phyloP scores from a whole-genome alignment of 1,140 invertebrate species.

The Hycleus phaleratus region DNA sequence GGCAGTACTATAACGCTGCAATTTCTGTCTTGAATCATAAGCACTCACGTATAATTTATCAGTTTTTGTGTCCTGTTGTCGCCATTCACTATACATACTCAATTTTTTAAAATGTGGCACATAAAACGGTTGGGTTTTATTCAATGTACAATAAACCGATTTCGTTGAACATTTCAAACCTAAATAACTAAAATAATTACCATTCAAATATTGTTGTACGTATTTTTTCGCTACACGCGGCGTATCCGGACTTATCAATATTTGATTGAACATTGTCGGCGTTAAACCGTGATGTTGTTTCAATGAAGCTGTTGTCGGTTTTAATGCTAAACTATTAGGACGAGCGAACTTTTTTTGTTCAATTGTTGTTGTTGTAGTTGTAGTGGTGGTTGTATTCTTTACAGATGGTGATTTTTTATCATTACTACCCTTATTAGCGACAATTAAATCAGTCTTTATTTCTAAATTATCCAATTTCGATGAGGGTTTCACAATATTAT shows the following conservation, averaged over 20 bases:
- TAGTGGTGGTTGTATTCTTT: not conserved
- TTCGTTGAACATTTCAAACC: slow-evolving; percentile 85
- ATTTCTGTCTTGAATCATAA: slow-evolving; percentile 69
- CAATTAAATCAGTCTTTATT: not conserved
- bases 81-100: slow-evolving; percentile 98
- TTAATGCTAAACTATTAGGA: slow-evolving; percentile 70
- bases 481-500: slow-evolving; percentile 3
- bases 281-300: slow-evolving; percentile 71
- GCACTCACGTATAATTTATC: slow-evolving; percentile 35
- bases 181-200: slow-evolving; percentile 87
- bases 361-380: not conserved
- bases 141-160: slow-evolving; percentile 86
- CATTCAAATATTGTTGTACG: slow-evolving; percentile 78
- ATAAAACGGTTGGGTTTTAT: slow-evolving; percentile 91
- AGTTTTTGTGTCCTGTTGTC: slow-evolving; percentile 37
- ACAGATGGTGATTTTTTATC: not conserved
- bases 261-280: slow-evolving; percentile 65
- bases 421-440: not conserved
- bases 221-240: slow-evolving; percentile 82
- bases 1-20: slow-evolving; percentile 51
- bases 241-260: slow-evolving; percentile 81
- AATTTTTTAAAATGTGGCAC: slow-evolving; percentile 82
- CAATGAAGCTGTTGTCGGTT: slow-evolving; percentile 70
- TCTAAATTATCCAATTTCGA: not conserved
- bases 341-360: slow-evolving; percentile 58